Evolutionary conservation across 2,113 vertebrate species (phyloP).

Genomic region (Scolopax mira): DNA sequence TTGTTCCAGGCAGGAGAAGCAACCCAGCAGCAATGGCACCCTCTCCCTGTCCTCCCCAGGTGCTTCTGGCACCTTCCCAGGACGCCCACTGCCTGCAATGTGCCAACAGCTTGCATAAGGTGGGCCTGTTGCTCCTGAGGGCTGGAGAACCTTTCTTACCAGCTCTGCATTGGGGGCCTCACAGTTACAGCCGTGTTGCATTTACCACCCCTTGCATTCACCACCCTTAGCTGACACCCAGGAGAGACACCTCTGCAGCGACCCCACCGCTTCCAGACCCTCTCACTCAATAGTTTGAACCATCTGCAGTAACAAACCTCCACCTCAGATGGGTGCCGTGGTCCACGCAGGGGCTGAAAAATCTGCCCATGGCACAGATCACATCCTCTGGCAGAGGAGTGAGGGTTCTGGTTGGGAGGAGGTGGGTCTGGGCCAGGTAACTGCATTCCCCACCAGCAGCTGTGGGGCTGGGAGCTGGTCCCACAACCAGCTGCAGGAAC

Average conservation of each 20-base stretch:
- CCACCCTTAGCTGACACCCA: background rate
- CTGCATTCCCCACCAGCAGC: background rate
- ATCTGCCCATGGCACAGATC: rapidly evolving
- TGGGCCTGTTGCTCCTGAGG: background rate
- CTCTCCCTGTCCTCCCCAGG: background rate
- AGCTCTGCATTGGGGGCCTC: rapidly evolving
- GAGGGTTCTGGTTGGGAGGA: background rate
- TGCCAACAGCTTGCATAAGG: background rate
- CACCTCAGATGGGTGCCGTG: rapidly evolving
- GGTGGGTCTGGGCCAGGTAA: background rate
- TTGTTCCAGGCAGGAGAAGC: background rate
- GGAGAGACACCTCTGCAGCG: rapidly evolving
- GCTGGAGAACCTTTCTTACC: background rate
- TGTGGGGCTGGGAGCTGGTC: background rate
- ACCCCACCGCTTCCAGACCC: background rate
- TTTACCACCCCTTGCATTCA: background rate
- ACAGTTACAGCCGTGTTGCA: rapidly evolving
- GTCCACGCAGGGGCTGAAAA: background rate
- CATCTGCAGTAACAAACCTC: background rate
- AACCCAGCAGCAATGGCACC: rapidly evolving
- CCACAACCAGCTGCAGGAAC: background rate
- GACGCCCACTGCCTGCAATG: background rate
- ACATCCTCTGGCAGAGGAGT: background rate
- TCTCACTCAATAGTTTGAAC: background rate
- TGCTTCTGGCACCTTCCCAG: background rate